Conservation (phyloP, 2,888 invertebrate species). For the Troides helena region DNA sequence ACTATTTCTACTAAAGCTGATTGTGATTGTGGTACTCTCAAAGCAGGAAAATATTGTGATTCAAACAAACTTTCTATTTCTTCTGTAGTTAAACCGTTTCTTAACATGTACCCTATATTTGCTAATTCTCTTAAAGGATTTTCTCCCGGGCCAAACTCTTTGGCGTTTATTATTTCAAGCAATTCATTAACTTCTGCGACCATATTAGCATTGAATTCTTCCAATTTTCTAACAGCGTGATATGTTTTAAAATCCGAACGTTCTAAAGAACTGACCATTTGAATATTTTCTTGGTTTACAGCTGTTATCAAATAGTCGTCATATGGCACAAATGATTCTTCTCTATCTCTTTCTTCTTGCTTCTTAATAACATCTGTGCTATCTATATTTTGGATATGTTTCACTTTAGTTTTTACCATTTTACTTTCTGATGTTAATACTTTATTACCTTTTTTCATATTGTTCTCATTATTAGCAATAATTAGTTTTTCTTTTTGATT, state of each 20-base stretch:
- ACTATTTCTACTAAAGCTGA: conserved; percentile 91
- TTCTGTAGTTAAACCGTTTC: conserved; percentile 86
- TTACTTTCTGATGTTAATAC: conserved; percentile 52
- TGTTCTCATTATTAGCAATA: not conserved
- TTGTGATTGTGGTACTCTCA: conserved; percentile 90
- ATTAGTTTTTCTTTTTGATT: not conserved
- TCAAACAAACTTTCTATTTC: conserved; percentile 89
- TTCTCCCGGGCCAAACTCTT: conserved; percentile 90
- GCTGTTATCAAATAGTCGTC: conserved; percentile 80
- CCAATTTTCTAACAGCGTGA: conserved; percentile 75
- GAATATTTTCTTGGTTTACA: conserved; percentile 80
- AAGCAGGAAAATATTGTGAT: conserved; percentile 88
- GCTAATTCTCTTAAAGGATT: conserved; percentile 89
- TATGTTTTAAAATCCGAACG: conserved; percentile 79
- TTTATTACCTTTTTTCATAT: not conserved
- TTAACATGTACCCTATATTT: conserved; percentile 88
- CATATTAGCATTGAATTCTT: conserved; percentile 78
- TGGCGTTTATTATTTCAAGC: conserved; percentile 86
- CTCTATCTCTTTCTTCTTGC: conserved; percentile 51
- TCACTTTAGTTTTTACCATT: conserved; percentile 72
- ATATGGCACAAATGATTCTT: conserved; percentile 74
- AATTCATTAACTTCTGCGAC: conserved; percentile 88
- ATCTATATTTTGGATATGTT: conserved; percentile 82
- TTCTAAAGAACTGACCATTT: conserved; percentile 73
- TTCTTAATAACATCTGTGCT: conserved; percentile 59